Conservation (phyloP, 2,888 invertebrate genomes). For the Parasteatoda lunata region DNA sequence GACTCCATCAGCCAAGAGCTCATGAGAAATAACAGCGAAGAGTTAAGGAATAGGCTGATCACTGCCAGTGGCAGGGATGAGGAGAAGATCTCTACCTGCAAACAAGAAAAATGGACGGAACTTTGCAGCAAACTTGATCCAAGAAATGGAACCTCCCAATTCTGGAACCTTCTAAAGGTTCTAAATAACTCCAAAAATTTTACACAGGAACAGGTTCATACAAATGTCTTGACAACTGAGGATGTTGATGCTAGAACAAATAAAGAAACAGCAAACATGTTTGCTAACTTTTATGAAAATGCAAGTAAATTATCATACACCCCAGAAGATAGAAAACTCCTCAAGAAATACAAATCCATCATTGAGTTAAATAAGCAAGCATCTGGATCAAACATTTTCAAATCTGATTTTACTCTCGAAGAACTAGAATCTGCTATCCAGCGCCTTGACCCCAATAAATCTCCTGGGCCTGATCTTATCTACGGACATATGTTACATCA, state of each 20-base stretch:
- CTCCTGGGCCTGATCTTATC: background rate
- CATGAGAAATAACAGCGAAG: slow-evolving; percentile 12
- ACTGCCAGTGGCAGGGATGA: background rate
- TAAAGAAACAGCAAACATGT: slow-evolving; percentile 20
- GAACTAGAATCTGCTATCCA: background rate
- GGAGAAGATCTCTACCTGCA: slow-evolving; percentile 6
- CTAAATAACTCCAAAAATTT: background rate
- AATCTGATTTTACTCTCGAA: no score
- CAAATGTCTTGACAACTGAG: background rate
- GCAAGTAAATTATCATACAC: background rate
- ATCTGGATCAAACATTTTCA: background rate
- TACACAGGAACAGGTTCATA: background rate
- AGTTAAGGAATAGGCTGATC: slow-evolving; percentile 8
- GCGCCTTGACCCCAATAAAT: background rate
- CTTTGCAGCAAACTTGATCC: slow-evolving; percentile 25
- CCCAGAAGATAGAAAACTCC: background rate
- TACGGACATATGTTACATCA: background rate
- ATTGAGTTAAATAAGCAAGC: background rate
- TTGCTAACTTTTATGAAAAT: slow-evolving; percentile 10
- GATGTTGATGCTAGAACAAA: slow-evolving; percentile 3
- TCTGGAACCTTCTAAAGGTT: slow-evolving; percentile 19
- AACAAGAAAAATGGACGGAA: slow-evolving; percentile 26
- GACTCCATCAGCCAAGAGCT: background rate
- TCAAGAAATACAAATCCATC: background rate
- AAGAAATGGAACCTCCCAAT: slow-evolving; percentile 15